Percentiles rank a stretch among this genome's conserved stretches.
Conservation (phyloP, 2,888 invertebrate genomes). For the Alviniconcha strummeri region DNA sequence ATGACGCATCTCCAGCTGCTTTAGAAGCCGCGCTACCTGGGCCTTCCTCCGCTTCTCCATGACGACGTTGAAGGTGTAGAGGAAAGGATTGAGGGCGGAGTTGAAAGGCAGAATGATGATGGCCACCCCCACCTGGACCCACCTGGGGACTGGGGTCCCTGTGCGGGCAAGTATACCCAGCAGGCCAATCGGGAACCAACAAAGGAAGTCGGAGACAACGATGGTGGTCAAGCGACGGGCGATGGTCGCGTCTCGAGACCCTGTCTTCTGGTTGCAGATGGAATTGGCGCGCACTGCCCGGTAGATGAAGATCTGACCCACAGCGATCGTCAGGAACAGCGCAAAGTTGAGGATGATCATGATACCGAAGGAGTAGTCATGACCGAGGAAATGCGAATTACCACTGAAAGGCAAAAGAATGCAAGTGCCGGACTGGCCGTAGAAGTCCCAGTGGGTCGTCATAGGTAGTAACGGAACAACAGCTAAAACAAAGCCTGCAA, state of each 20-base stretch:
- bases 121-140: background rate
- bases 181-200: background rate
- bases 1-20: too few relatives aligned
- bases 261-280: background rate
- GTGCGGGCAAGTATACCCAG: background rate
- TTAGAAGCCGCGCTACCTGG: too few relatives aligned
- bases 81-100: slow-evolving; percentile 4
- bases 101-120: background rate
- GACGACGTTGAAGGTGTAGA: slow-evolving; percentile 3
- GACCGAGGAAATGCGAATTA: background rate
- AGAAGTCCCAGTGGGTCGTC: background rate
- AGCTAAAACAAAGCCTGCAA: background rate
- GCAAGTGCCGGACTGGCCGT: background rate
- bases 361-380: background rate
- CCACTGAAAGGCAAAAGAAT: background rate
- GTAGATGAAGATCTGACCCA: background rate
- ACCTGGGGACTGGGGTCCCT: background rate
- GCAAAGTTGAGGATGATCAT: background rate
- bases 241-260: background rate
- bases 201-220: background rate
- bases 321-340: background rate
- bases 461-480: background rate
- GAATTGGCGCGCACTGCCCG: background rate
- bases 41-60: background rate
- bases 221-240: background rate